Evolutionary conservation across 2,113 vertebrate genomes (phyloP).

Genomic region (Hoplias malabaricus): DNA sequence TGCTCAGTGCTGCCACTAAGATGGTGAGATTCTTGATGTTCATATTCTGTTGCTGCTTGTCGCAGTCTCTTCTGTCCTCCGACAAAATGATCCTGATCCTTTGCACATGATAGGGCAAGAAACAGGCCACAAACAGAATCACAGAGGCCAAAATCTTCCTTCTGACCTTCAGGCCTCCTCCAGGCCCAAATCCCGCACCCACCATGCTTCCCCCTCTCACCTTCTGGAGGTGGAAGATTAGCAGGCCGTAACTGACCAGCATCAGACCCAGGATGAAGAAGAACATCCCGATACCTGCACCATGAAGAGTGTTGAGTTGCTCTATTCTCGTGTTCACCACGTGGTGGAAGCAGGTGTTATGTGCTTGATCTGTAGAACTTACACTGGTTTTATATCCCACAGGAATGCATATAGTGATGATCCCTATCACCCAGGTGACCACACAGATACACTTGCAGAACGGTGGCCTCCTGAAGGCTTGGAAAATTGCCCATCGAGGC

Average conservation of each 20-base stretch:
- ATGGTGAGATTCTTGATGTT: conserved; percentile 33
- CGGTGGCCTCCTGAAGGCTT: not conserved
- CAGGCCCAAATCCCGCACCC: conserved; percentile 20
- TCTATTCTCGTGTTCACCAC: not conserved
- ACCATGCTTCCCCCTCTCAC: conserved; percentile 34
- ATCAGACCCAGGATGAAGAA: conserved; percentile 43
- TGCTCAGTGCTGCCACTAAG: conserved; percentile 44
- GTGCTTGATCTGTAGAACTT: not conserved
- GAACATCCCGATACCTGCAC: not conserved
- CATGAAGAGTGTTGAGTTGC: not conserved
- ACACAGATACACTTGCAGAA: conserved; percentile 26
- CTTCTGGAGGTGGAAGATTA: conserved; percentile 45
- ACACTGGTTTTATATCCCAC: not conserved
- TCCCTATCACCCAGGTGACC: conserved; percentile 14
- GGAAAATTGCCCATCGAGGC: not conserved
- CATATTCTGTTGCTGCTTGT: not conserved
- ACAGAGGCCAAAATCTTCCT: conserved; percentile 49
- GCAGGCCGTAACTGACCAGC: conserved; percentile 38
- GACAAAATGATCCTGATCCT: conserved; percentile 3
- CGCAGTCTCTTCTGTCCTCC: not conserved
- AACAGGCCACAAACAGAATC: conserved; percentile 46
- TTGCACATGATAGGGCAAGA: conserved; percentile 51
- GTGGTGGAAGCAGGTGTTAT: conserved; percentile 34
- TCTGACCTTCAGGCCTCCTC: conserved; percentile 30
- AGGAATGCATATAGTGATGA: not conserved